These are phyloP conservation scores for Scotopteryx bipunctaria DNA, from an alignment of 2,888 invertebrate genomes.

Conservation along the genomic window DNA sequence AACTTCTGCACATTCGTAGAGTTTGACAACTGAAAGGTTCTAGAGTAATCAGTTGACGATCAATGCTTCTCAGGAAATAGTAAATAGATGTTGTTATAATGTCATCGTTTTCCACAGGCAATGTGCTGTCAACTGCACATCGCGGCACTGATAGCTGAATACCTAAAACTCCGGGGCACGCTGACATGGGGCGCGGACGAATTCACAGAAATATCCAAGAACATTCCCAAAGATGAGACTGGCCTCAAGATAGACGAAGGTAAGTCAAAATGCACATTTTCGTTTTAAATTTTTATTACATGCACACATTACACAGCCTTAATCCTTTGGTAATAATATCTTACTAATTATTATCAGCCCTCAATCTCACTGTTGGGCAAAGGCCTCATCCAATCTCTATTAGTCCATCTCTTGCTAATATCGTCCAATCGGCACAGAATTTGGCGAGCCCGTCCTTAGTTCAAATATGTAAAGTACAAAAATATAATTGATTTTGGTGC, in stretches of 20 bases:
- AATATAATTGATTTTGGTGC: too few relatives aligned
- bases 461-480: background rate
- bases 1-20: too few relatives aligned
- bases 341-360: background rate
- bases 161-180: constrained; percentile 89
- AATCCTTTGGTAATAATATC: constrained; percentile 39
- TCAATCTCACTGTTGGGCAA: too few relatives aligned
- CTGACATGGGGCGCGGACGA: constrained; percentile 94
- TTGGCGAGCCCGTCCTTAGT: too few relatives aligned
- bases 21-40: too few relatives aligned
- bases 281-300: constrained; percentile 47
- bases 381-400: too few relatives aligned
- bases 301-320: constrained; percentile 55
- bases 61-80: too few relatives aligned
- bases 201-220: constrained; percentile 92
- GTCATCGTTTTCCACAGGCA: constrained; percentile 79
- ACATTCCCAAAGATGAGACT: constrained; percentile 93
- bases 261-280: constrained; percentile 54
- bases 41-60: too few relatives aligned
- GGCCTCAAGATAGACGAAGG: constrained; percentile 92
- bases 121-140: constrained; percentile 98
- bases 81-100: background rate
- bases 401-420: too few relatives aligned
- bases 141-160: constrained; percentile 97
- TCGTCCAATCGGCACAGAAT: too few relatives aligned